Conservation (phyloP, 2,888 invertebrate species). For the Platycnemis pennipes region DNA sequence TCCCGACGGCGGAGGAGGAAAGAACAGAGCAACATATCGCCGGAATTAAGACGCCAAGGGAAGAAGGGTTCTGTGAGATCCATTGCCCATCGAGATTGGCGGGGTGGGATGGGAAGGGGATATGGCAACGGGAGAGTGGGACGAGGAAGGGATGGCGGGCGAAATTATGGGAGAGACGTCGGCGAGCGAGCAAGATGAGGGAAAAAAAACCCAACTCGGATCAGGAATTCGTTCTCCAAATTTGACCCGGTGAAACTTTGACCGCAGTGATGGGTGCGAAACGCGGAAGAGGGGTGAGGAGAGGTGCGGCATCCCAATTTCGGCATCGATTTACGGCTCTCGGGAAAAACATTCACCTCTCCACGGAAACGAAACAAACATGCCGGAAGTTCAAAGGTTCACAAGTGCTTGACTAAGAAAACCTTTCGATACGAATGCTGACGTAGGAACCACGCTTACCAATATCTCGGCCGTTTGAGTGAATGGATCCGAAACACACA, state of each 20-base stretch:
- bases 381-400: background rate
- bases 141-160: background rate
- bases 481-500: too few relatives aligned
- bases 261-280: background rate
- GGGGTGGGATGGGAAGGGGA: background rate
- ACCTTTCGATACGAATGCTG: background rate
- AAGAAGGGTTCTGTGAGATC: constrained; percentile 24
- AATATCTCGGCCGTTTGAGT: too few relatives aligned
- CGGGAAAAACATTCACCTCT: background rate
- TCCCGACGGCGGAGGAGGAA: background rate
- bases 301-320: background rate
- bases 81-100: background rate
- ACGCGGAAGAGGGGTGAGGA: background rate
- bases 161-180: background rate
- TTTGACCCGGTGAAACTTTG: background rate
- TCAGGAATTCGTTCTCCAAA: background rate
- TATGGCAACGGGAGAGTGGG: background rate
- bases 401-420: background rate
- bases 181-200: background rate
- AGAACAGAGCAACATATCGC: background rate
- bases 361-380: background rate
- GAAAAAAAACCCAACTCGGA: background rate
- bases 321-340: background rate
- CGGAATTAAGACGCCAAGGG: constrained; percentile 47
- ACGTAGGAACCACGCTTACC: background rate